Percentiles rank a stretch among this genome's conserved stretches.
phyloP scores from a whole-genome alignment of 2,888 invertebrate genomes.

The Pomacea canaliculata region DNA sequence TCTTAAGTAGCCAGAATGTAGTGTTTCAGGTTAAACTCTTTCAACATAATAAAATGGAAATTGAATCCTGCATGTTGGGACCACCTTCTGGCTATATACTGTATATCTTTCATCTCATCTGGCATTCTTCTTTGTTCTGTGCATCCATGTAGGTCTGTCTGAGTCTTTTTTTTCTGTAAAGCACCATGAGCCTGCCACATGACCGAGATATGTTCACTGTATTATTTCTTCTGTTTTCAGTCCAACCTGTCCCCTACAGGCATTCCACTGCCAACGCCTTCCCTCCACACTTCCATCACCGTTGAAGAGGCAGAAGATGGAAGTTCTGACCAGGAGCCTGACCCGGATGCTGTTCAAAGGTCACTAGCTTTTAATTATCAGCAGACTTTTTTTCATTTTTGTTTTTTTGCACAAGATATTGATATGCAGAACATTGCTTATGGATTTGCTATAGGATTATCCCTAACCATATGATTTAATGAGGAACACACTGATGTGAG shows the following conservation, averaged over 20 bases:
- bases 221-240: conserved; percentile 28
- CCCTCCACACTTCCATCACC: conserved; percentile 51
- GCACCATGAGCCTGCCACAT: too few relatives aligned
- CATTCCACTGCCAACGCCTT: conserved; percentile 45
- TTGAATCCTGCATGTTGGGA: too few relatives aligned
- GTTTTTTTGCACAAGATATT: not conserved
- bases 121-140: too few relatives aligned
- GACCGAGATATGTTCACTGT: not conserved
- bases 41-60: too few relatives aligned
- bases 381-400: not conserved
- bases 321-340: conserved; percentile 72
- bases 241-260: conserved; percentile 49
- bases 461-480: too few relatives aligned
- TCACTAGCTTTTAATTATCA: conserved; percentile 22
- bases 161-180: too few relatives aligned
- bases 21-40: too few relatives aligned
- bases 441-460: too few relatives aligned
- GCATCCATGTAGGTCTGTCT: too few relatives aligned
- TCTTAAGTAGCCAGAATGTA: not conserved
- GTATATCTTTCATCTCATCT: too few relatives aligned
- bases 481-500: too few relatives aligned
- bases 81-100: too few relatives aligned
- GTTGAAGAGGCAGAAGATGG: conserved; percentile 56
- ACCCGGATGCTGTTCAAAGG: conserved; percentile 73
- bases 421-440: not conserved